These are phyloP conservation scores for Gallinago stenura DNA, from an alignment of 2,797 vertebrate genomes.

Conservation along the genomic window DNA sequence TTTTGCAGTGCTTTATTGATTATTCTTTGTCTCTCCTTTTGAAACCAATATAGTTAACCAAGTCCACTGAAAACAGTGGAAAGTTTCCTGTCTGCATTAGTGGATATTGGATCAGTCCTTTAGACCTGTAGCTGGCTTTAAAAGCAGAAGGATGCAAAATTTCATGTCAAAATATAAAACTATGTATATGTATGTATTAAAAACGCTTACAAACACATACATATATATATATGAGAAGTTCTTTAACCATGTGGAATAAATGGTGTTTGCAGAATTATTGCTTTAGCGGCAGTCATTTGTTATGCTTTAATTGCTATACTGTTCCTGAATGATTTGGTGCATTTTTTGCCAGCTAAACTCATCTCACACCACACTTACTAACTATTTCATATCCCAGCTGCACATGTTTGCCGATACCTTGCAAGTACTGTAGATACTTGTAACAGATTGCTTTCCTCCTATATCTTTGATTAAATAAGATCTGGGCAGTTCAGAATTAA, in stretches of 20 bases:
- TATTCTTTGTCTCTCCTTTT: background rate
- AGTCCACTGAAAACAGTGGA: background rate
- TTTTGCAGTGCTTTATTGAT: background rate
- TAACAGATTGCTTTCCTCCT: background rate
- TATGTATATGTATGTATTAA: background rate
- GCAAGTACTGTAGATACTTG: background rate
- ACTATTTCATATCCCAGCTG: background rate
- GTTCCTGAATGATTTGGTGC: background rate
- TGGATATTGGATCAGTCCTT: background rate
- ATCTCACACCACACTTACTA: accelerated
- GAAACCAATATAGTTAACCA: background rate
- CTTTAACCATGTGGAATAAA: background rate
- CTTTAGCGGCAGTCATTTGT: background rate
- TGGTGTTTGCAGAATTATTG: background rate
- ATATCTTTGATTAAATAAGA: background rate
- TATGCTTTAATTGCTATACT: background rate
- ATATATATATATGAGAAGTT: background rate
- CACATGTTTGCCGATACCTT: background rate
- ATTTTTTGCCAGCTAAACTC: background rate
- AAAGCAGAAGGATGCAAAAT: background rate
- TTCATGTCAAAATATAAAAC: background rate
- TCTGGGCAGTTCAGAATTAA: background rate
- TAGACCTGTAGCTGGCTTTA: background rate
- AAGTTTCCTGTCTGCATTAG: background rate
- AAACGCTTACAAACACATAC: background rate